Percentiles rank a stretch among this genome's conserved stretches.
phyloP scores from a whole-genome alignment of 2,113 vertebrate genomes.

The Myotis yumanensis region DNA sequence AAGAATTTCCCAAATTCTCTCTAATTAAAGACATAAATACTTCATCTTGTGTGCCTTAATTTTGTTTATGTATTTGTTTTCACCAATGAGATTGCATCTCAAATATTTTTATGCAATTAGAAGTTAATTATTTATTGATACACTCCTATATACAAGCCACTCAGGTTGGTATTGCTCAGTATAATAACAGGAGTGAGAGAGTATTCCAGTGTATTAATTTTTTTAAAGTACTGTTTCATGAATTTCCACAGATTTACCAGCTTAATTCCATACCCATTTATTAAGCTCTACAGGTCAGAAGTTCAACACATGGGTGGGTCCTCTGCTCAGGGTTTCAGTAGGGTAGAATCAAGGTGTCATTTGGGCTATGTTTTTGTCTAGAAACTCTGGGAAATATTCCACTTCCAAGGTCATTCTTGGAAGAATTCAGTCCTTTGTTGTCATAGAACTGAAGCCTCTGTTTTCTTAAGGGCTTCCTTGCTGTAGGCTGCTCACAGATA shows the following conservation, averaged over 20 bases:
- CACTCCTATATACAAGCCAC: background rate
- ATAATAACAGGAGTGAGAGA: background rate
- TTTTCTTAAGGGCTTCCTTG: background rate
- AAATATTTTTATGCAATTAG: background rate
- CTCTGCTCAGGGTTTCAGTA: background rate
- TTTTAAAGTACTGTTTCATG: background rate
- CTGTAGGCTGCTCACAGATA: background rate
- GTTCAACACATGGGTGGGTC: background rate
- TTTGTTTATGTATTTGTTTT: background rate
- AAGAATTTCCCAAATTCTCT: conserved; percentile 18
- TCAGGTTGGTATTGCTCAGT: background rate
- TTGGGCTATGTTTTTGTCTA: background rate
- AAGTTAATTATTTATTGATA: conserved; percentile 14
- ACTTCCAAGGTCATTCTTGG: background rate
- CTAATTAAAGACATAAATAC: background rate
- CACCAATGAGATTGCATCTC: background rate
- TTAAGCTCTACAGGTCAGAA: background rate
- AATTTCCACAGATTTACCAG: background rate
- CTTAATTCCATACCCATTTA: background rate
- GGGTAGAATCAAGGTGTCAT: background rate
- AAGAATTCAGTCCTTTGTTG: background rate
- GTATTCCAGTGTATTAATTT: background rate
- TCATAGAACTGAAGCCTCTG: background rate
- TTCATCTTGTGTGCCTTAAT: background rate
- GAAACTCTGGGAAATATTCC: background rate